Evolutionary conservation across 2,113 vertebrate genomes (phyloP).

Genomic region (Daphoenositta chrysoptera): DNA sequence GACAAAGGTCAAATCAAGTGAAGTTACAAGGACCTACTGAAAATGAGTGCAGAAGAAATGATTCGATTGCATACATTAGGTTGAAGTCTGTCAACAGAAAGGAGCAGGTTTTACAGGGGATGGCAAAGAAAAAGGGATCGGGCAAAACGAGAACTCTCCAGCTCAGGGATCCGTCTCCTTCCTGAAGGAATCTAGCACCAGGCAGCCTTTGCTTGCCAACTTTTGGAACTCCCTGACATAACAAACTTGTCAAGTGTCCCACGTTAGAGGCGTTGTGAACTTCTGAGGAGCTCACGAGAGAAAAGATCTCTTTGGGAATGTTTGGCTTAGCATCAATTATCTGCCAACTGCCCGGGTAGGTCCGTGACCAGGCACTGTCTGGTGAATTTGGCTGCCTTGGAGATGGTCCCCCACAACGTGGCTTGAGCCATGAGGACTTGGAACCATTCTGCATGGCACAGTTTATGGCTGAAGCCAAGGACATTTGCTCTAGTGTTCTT

Average conservation of each 20-base stretch:
- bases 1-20: neutral
- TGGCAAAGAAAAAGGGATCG: neutral
- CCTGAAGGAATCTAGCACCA: neutral
- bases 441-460: neutral
- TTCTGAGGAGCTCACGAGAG: neutral
- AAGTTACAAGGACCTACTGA: neutral
- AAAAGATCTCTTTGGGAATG: neutral
- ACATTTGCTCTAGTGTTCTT: neutral
- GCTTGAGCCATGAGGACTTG: neutral
- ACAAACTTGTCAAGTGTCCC: neutral
- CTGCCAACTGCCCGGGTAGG: neutral
- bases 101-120: neutral
- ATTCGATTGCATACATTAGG: neutral
- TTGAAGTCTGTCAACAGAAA: neutral
- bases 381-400: neutral
- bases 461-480: neutral
- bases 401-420: neutral
- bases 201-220: neutral
- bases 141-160: neutral
- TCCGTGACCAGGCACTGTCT: neutral
- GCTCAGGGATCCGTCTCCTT: neutral
- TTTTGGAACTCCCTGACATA: neutral
- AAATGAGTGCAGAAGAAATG: neutral
- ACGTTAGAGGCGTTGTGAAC: neutral
- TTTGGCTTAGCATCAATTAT: neutral